Conservation (phyloP, 2,797 vertebrate species). For the Anabacerthia variegaticeps region DNA sequence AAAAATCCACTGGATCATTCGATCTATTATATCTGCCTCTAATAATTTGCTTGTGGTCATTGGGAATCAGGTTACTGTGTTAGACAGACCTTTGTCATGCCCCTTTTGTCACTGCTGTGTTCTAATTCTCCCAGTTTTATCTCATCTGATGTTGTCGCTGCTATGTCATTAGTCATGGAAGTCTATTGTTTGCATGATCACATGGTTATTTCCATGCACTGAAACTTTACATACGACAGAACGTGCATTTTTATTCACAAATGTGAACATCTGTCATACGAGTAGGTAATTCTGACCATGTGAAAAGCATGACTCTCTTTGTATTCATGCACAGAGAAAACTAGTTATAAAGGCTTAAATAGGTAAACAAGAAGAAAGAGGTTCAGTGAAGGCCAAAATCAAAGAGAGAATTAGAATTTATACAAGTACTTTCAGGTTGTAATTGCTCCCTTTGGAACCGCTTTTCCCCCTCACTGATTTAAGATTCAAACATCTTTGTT, state of each 20-base stretch:
- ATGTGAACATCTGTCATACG: background rate
- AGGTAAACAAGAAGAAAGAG: background rate
- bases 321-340: background rate
- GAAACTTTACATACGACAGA: background rate
- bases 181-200: background rate
- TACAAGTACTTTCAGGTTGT: background rate
- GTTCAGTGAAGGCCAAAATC: background rate
- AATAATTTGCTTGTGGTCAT: accelerated
- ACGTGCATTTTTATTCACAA: background rate
- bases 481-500: accelerated
- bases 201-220: background rate
- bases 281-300: background rate
- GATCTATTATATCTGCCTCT: background rate
- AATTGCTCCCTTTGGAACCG: background rate
- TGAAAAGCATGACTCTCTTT: background rate
- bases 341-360: background rate
- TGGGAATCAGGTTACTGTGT: background rate
- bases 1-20: accelerated
- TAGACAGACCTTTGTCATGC: background rate
- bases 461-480: accelerated
- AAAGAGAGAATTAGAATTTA: background rate
- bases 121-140: background rate
- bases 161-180: background rate
- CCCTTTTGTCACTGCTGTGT: background rate
- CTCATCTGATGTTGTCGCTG: background rate